Percentiles rank a stretch among this genome's conserved stretches.
Evolutionary conservation across 2,113 vertebrate genomes (phyloP).

Genomic region (Speoplatyrhinus poulsoni): DNA sequence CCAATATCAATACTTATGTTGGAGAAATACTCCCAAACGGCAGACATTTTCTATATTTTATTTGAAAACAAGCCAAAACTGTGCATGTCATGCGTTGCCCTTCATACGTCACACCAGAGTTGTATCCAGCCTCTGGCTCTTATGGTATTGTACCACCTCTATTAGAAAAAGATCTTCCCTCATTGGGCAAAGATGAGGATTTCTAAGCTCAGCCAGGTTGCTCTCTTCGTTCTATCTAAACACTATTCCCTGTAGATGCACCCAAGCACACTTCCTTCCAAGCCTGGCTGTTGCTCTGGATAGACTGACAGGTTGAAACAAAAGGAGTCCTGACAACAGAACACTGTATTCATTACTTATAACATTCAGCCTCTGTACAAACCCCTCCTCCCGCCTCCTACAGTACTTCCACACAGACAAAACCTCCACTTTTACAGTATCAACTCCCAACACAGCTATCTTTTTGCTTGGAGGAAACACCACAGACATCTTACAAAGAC

Average conservation of each 20-base stretch:
- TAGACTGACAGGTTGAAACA: conserved; percentile 35
- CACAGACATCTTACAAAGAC: conserved; percentile 1
- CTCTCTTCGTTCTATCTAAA: conserved; percentile 66
- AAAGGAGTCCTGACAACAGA: conserved; percentile 12
- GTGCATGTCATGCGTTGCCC: too few species aligned
- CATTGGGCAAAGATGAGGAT: too few species aligned
- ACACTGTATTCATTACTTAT: conserved; percentile 32
- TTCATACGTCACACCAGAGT: too few species aligned
- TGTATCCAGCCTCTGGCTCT: too few species aligned
- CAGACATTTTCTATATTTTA: too few species aligned
- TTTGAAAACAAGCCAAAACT: too few species aligned
- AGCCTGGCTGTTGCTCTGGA: conserved; percentile 33
- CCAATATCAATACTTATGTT: too few species aligned
- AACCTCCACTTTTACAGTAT: neutral
- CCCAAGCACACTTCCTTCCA: conserved; percentile 41
- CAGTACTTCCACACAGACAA: neutral
- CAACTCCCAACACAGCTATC: conserved; percentile 4
- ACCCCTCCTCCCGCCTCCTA: neutral
- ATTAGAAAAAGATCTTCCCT: too few species aligned
- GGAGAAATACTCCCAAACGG: too few species aligned
- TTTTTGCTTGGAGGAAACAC: conserved; percentile 24
- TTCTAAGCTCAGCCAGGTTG: too few species aligned
- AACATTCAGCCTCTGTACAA: conserved; percentile 26
- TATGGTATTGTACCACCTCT: too few species aligned
- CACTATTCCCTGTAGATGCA: conserved; percentile 40